Evolutionary conservation across 2,797 vertebrate genomes (phyloP).

Genomic region (Rhinichthys osculus): DNA sequence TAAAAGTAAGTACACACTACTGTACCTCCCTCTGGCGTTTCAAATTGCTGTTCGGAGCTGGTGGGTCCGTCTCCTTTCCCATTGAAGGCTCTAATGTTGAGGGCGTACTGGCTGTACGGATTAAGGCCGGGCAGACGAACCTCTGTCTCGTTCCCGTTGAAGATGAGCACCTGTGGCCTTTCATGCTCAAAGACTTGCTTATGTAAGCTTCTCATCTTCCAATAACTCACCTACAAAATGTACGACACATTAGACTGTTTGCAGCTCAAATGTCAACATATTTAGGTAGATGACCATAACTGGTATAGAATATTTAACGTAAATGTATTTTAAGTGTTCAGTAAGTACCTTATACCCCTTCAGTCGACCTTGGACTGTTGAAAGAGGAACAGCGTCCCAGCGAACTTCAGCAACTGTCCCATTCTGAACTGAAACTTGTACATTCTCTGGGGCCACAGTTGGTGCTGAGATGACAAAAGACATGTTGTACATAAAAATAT

Average conservation of each 20-base stretch:
- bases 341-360: slow-evolving; percentile 88
- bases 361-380: slow-evolving; percentile 85
- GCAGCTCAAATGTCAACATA: background rate
- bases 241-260: background rate
- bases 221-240: slow-evolving; percentile 86
- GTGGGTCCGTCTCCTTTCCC: slow-evolving; percentile 91
- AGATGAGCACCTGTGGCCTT: slow-evolving; percentile 84
- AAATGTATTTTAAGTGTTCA: slow-evolving; percentile 9
- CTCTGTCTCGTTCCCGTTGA: slow-evolving; percentile 86
- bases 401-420: slow-evolving; percentile 88
- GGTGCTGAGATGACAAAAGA: slow-evolving; percentile 79
- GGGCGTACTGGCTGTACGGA: slow-evolving; percentile 87
- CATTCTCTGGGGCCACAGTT: slow-evolving; percentile 83
- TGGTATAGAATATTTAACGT: background rate
- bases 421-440: slow-evolving; percentile 85
- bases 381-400: slow-evolving; percentile 86
- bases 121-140: slow-evolving; percentile 87
- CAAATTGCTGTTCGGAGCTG: slow-evolving; percentile 82
- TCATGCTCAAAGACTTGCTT: slow-evolving; percentile 77
- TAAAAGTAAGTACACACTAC: background rate
- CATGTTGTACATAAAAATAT: background rate
- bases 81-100: slow-evolving; percentile 90
- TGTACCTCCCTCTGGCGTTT: slow-evolving; percentile 94
- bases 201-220: slow-evolving; percentile 79
- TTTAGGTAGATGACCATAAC: background rate